Percentiles rank a stretch among this genome's conserved stretches.
These are phyloP conservation scores for Solen grandis DNA, from an alignment of 1,140 invertebrate species.

Conservation along the genomic window DNA sequence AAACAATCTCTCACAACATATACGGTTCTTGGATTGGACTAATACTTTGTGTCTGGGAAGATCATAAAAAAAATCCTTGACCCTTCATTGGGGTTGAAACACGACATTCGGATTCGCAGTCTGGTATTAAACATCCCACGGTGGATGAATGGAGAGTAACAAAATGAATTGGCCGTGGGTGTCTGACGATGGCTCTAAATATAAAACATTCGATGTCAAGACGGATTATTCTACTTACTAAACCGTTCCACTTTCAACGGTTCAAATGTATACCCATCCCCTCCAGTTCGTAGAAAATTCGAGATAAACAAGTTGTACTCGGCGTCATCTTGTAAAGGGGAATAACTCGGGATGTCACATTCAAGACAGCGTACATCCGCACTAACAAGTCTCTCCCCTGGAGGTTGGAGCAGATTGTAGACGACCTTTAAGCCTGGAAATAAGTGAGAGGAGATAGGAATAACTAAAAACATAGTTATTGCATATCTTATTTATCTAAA, in stretches of 20 bases:
- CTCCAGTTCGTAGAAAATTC: not conserved
- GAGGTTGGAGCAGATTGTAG: conserved; percentile 1
- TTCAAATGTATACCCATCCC: conserved; percentile 33
- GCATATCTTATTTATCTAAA: no score
- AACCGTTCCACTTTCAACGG: not conserved
- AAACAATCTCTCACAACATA: not conserved
- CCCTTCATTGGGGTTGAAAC: not conserved
- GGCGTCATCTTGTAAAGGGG: conserved; percentile 13
- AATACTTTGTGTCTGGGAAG: not conserved
- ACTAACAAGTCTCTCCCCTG: not conserved
- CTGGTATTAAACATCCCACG: not conserved
- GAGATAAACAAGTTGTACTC: conserved; percentile 7
- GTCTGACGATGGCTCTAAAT: not conserved
- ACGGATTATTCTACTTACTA: conserved; percentile 2
- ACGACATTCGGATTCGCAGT: not conserved
- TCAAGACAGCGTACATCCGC: conserved; percentile 13
- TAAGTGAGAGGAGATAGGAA: not conserved
- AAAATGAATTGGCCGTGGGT: not conserved
- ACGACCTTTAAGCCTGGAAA: conserved; percentile 10
- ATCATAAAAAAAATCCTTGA: not conserved
- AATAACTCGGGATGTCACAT: conserved; percentile 38
- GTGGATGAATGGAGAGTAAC: not conserved
- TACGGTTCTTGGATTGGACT: not conserved
- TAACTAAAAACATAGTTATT: not conserved
- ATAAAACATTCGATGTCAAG: not conserved